These are phyloP conservation scores for Linurgus olivaceus DNA, from an alignment of 2,797 vertebrate genomes.

Conservation along the genomic window DNA sequence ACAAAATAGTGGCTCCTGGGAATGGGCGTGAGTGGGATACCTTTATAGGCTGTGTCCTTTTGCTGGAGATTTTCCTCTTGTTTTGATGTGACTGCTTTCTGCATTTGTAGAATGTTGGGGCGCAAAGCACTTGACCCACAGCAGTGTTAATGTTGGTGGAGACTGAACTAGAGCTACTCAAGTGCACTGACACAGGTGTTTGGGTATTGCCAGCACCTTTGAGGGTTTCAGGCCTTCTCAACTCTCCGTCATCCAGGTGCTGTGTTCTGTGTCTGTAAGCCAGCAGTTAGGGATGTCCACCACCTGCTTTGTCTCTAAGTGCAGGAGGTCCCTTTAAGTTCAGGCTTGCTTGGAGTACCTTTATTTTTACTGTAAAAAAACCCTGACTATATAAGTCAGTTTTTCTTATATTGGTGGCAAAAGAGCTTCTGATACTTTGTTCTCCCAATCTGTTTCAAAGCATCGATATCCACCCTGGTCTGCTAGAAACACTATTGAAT, in stretches of 20 bases:
- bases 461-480: rapidly evolving
- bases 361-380: background rate
- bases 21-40: background rate
- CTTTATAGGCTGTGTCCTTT: background rate
- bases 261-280: background rate
- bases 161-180: background rate
- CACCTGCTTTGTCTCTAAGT: background rate
- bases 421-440: background rate
- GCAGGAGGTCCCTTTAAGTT: background rate
- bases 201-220: background rate
- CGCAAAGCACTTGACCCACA: background rate
- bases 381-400: background rate
- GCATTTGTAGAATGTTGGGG: background rate
- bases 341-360: background rate
- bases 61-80: background rate
- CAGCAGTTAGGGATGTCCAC: background rate
- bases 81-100: background rate
- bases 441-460: background rate
- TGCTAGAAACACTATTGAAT: background rate
- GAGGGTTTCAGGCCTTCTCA: background rate
- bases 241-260: background rate
- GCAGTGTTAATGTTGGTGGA: background rate
- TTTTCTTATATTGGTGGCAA: background rate
- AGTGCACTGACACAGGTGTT: background rate
- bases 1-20: background rate